Conservation (phyloP, 1,140 invertebrate species). For the Steinernema khuongi region DNA sequence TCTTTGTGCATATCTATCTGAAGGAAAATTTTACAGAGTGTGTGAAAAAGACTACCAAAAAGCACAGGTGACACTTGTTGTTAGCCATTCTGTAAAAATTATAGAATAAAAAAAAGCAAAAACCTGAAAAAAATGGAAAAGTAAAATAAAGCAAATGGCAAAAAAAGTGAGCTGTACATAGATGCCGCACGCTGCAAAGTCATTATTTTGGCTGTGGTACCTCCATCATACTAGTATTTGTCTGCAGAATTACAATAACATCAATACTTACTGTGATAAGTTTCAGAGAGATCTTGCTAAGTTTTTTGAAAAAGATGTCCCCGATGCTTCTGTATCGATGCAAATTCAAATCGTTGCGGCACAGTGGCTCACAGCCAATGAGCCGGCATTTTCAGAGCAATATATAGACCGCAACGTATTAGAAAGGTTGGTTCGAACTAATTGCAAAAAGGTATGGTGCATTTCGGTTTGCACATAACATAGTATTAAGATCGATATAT, state of each 20-base stretch:
- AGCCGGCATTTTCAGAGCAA: conserved; percentile 26
- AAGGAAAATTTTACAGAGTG: too few relatives aligned
- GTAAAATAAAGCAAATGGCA: too few relatives aligned
- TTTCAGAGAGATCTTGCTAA: conserved; percentile 17
- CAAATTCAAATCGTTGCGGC: conserved; percentile 41
- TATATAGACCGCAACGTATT: conserved; percentile 37
- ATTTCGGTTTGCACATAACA: conserved; percentile 9
- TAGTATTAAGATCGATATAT: conserved; percentile 28
- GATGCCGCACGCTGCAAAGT: too few relatives aligned
- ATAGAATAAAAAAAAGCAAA: too few relatives aligned
- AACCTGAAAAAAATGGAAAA: too few relatives aligned
- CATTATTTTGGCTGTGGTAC: too few relatives aligned
- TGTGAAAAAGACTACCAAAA: too few relatives aligned
- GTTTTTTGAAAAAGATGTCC: conserved; percentile 21
- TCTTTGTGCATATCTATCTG: too few relatives aligned
- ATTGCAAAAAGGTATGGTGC: conserved; percentile 21
- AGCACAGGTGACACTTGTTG: too few relatives aligned
- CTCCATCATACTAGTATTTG: background rate
- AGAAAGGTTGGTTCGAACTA: conserved; percentile 31
- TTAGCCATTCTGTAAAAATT: too few relatives aligned
- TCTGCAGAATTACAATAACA: background rate
- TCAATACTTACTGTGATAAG: too few relatives aligned
- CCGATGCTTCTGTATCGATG: conserved; percentile 16
- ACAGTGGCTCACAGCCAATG: conserved; percentile 38
- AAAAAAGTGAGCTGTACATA: too few relatives aligned